Base-by-base conservation (phyloP, 1,140 invertebrate species). In the Helicoverpa zea region DNA sequence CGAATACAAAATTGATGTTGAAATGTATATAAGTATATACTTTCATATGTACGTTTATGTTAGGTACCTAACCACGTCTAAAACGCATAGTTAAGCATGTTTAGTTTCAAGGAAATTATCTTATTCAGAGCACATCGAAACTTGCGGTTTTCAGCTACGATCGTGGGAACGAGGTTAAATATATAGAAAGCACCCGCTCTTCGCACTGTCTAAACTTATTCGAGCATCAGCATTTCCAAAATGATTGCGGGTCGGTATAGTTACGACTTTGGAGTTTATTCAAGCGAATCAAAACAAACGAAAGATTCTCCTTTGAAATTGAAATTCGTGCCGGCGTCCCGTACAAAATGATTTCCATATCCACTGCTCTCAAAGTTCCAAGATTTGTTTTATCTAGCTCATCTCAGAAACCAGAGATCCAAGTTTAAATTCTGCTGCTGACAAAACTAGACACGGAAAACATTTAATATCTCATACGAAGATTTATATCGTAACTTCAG, bases 231-330 rank as follows among this genome's bases (percentile, higher is more conserved):
- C 56, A 18, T 58, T 58, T 56, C n/a, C 16, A n/a, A 58, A 58
- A 58, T 16, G 5, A n/a, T n/a, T 23, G 18, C 14, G 35, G 35
- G 4, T 43, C 35, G 4, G 35, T 43, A 43, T 43, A 43, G 35
- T 43, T 43, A 43, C 35, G 35, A 43, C 35, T 23, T 23, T 23
- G 23, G 35, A 49, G 35, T 68, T 49, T 13, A 68, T 68, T 68
- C 64, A 68, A 23, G 43, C 43, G 43, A 4, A 68, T 68, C 5
- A 11, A 18, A 49, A 68, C n/a, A 72, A 54, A 5, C 49, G 49
- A 72, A 52, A 72, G 64, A 23, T 49, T 54, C 49, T 30, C 12
- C 35, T 72, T 72, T 72, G 49, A 72, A 52, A 72, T 72, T 72
- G 23, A 72, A 54, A 54, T 72, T 13, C 18, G 49, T 51, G 10